Base-by-base conservation (phyloP, 2,113 vertebrate species). In the Hyperoodon ampullatus region DNA sequence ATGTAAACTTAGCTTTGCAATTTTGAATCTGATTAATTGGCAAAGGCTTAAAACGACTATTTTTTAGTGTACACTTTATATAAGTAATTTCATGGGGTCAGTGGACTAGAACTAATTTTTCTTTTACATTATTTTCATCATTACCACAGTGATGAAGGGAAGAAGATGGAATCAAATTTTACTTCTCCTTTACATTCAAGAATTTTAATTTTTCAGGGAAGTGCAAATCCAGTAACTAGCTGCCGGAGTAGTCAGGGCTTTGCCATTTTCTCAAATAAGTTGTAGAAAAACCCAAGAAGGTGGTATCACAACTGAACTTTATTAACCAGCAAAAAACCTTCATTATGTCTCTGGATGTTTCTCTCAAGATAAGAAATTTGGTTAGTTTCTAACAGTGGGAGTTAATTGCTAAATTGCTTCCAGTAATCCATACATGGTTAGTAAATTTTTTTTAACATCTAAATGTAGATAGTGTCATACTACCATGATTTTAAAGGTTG, bases 151-250 rank as follows among this genome's bases (percentile, higher is more conserved):
- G 16, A 75, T 39, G 24, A 13, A 88, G 21, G 35, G 65, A 90
- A 66, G 11, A 81, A 90, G 28, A 81, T 74, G 61, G 60, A 87
- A 82, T 95, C 72, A 93, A 71, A 75, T 81, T 95, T 88, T 86
- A 66, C 39, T 74, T 95, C 26, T 42, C 21, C 33, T 70, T 95
- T 93, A n/a, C n/a, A 83, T 96, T 89, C 14, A 85, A 3, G 14
- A 88, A 19, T 93, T 94, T 85, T 85, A 19, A 66, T 81, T 86
- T 88, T 92, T 97, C 30, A 92, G 53, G 33, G 8, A 86, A 72
- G 61, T 39, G 2, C 8, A 39, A 78, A 63, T 94, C 15, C 71
- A 24, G 23, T 83, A 12, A 61, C 28, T 21, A 70, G 33, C 42
- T 95, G 10, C 44, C 30, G 39, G 8, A 81, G 4, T 86, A 72